phyloP scores from a whole-genome alignment of 2,797 vertebrate genomes.

The Vultur gryphus region DNA sequence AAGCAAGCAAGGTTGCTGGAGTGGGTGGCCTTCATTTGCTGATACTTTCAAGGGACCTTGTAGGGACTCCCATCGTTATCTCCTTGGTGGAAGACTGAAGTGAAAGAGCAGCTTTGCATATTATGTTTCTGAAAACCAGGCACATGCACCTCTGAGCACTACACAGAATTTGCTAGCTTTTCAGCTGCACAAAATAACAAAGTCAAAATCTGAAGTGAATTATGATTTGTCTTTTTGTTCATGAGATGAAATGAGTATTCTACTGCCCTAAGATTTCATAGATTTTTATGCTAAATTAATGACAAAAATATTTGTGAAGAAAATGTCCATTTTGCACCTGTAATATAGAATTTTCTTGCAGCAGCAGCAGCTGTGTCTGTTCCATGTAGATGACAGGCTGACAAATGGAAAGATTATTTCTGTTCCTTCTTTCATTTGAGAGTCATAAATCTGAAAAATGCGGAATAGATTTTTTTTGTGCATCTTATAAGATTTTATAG shows the following conservation, averaged over 20 bases:
- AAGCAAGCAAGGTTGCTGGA: neutral
- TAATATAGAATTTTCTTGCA: slow-evolving; percentile 44
- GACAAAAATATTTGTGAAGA: slow-evolving; percentile 13
- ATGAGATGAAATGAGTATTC: neutral
- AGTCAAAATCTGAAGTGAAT: neutral
- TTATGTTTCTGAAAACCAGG: neutral
- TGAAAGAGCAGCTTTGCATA: neutral
- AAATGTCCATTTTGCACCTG: slow-evolving; percentile 28
- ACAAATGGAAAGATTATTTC: slow-evolving; percentile 65
- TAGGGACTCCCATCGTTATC: neutral
- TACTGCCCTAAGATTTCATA: neutral
- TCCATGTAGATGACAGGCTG: slow-evolving; percentile 41
- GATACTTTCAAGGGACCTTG: neutral
- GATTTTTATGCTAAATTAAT: slow-evolving; percentile 46
- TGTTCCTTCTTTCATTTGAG: slow-evolving; percentile 48
- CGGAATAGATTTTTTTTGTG: slow-evolving; percentile 45
- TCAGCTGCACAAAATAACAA: neutral
- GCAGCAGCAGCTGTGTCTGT: slow-evolving; percentile 31
- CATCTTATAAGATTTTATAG: slow-evolving; percentile 44
- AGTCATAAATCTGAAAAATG: slow-evolving; percentile 64
- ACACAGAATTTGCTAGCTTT: neutral
- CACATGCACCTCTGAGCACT: neutral
- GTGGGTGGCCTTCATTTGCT: neutral
- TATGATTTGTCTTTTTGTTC: neutral
- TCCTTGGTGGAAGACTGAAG: neutral